Base-by-base conservation (phyloP, 1,140 invertebrate species). In the Hycleus cichorii region DNA sequence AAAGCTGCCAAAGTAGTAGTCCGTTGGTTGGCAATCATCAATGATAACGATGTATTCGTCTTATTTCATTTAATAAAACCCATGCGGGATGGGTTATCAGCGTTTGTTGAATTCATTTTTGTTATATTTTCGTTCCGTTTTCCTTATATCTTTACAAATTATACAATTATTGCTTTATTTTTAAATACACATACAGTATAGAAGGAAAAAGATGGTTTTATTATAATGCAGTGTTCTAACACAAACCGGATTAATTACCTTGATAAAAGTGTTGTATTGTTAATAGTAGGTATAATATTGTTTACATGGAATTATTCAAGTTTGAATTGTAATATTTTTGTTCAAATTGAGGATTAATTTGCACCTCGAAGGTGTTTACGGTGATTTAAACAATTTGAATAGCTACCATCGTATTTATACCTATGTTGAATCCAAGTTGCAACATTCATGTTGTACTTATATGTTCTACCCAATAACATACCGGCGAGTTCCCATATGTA, bases 1-100 rank as follows among this genome's bases (percentile, higher is more conserved):
- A 69, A 72, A 66, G 67, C 66, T 65, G 66, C 60, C 64, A 66
- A 64, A 63, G 63, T 42, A 1, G 39, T 66, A 62, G 66, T 62
- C 66, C 49, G 62, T 61, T 40, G 57, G 56, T 60, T 62, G 66
- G 62, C 63, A 65, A 65, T 69, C 65, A 62, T 58, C 64, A 52
- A 39, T 64, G 66, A 69, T 68, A 69, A 71, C 60, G 62, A 55
- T 51, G 59, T 60, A 64, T 68, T 62, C 68, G 64, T 71, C 67
- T 70, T 69, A 71, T 71, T 69, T 70, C 66, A 67, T 70, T 71
- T 67, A 67, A 69, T 69, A 69, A 69, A 69, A 60, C 65, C 56
- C 47, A 24, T 60, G 59, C 55, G 50, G 63, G 58, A 64, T 66
- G 67, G 65, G 65, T 69, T 69, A 69, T 67, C 67, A 67, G 62